Conservation (phyloP, 1,140 invertebrate genomes). For the Hermatobates lingyangjiaoensis region DNA sequence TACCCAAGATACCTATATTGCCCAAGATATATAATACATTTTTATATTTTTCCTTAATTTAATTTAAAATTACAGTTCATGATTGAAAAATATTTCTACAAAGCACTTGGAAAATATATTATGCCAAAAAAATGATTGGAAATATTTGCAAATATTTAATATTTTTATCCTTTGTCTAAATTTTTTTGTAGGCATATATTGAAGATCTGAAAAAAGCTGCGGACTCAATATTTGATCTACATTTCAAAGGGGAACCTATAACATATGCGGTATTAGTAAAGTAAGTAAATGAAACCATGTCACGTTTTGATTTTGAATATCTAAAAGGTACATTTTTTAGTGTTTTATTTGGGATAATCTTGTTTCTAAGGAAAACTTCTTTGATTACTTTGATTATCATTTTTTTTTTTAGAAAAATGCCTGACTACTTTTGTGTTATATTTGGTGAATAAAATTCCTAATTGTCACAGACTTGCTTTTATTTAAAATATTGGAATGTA, state of each 20-base stretch:
- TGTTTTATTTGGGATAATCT: not conserved
- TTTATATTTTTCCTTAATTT: not conserved
- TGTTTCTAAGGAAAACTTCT: not conserved
- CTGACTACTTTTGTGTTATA: not conserved
- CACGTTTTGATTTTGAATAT: not conserved
- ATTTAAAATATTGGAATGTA: too few species aligned
- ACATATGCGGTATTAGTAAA: conserved; percentile 65
- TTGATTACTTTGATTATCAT: not conserved
- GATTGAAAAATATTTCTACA: not conserved
- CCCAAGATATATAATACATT: not conserved
- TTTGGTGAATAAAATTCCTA: not conserved
- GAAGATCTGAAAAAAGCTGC: conserved; percentile 48
- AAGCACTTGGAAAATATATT: not conserved
- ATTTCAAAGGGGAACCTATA: conserved; percentile 47
- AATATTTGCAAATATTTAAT: not conserved
- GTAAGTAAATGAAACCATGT: conserved; percentile 20
- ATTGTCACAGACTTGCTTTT: not conserved
- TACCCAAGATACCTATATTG: not conserved
- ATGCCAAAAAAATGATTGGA: not conserved
- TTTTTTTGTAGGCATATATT: conserved; percentile 32
- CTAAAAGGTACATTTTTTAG: not conserved
- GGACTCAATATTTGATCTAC: conserved; percentile 44
- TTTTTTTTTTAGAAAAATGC: not conserved
- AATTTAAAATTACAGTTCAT: not conserved
- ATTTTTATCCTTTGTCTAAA: not conserved